A percentile compares a stretch with the other conserved stretches of the same genome.
Evolutionary conservation across 2,113 vertebrate species (phyloP).

Genomic region (Muscicapa adusta): DNA sequence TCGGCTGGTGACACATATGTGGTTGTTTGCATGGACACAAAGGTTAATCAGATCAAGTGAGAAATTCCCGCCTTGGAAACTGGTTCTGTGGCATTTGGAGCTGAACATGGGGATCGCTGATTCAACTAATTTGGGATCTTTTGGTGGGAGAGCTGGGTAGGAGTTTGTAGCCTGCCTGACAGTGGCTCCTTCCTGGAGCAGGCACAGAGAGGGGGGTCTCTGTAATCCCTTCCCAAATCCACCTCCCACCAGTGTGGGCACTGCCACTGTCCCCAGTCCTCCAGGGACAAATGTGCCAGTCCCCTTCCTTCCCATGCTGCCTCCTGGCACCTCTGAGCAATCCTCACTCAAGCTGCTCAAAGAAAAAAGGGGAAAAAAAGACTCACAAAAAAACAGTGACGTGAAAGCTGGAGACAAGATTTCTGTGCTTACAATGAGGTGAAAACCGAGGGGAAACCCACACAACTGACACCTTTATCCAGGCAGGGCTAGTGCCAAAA

Average conservation of each 20-base stretch:
- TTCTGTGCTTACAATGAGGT: background rate
- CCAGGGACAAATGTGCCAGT: accelerated
- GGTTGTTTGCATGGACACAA: background rate
- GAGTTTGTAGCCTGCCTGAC: background rate
- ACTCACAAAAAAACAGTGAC: accelerated
- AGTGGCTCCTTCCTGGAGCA: background rate
- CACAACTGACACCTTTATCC: background rate
- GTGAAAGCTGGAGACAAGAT: background rate
- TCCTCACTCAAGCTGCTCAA: background rate
- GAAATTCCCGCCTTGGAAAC: conserved; percentile 13
- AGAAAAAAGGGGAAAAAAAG: accelerated
- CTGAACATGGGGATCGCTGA: background rate
- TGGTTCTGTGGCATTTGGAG: background rate
- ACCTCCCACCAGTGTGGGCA: background rate
- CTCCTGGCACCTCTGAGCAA: background rate
- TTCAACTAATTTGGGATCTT: background rate
- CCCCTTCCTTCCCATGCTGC: background rate
- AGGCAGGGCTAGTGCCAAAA: background rate
- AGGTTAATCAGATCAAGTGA: conserved; percentile 24
- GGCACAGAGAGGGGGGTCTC: background rate
- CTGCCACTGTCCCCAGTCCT: background rate
- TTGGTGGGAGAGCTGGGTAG: background rate
- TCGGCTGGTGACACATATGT: background rate
- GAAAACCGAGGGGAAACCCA: background rate
- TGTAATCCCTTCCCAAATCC: background rate